Evolutionary conservation across 1,140 invertebrate species (phyloP).

Genomic region (Harpegnathos saltator): DNA sequence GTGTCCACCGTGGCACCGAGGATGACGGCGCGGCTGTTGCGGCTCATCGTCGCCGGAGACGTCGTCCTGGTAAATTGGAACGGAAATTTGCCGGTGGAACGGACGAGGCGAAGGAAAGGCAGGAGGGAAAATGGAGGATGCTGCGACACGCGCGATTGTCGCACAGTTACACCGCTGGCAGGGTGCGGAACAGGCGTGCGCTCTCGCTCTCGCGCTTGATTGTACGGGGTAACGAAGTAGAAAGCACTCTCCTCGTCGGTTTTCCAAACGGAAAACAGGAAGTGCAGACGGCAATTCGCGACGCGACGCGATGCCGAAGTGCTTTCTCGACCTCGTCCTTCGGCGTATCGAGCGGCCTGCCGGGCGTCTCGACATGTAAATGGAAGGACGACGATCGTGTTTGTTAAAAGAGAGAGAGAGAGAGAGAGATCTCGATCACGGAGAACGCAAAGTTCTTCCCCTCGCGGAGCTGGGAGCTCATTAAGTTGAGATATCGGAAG

Average conservation of each 20-base stretch:
- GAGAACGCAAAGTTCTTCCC: not conserved
- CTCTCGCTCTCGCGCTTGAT: slow-evolving; percentile 50
- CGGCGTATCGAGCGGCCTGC: not conserved
- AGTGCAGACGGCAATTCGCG: slow-evolving; percentile 25
- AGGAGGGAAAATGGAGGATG: slow-evolving; percentile 15
- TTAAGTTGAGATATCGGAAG: slow-evolving; percentile 28
- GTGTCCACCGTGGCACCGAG: slow-evolving; percentile 25
- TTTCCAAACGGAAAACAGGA: slow-evolving; percentile 55
- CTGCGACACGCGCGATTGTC: slow-evolving; percentile 16
- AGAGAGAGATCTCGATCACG: not conserved
- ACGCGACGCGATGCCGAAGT: not conserved
- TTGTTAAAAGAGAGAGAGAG: not conserved
- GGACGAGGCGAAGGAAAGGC: slow-evolving; percentile 2
- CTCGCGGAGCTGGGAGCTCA: not conserved
- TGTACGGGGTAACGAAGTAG: slow-evolving; percentile 58
- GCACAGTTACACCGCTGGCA: slow-evolving; percentile 20
- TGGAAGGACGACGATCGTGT: slow-evolving; percentile 1
- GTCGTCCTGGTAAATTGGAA: slow-evolving; percentile 52
- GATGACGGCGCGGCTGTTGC: slow-evolving; percentile 8
- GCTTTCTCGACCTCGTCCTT: not conserved
- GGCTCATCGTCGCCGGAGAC: slow-evolving; percentile 37
- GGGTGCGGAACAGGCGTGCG: not conserved
- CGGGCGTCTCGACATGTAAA: slow-evolving; percentile 18
- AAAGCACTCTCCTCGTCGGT: slow-evolving; percentile 9
- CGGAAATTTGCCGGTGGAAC: slow-evolving; percentile 54